Evolutionary conservation across 2,888 invertebrate genomes (phyloP), one percentile per base, ranked within the genome.

Genomic region (Lochmaea capreae): DNA sequence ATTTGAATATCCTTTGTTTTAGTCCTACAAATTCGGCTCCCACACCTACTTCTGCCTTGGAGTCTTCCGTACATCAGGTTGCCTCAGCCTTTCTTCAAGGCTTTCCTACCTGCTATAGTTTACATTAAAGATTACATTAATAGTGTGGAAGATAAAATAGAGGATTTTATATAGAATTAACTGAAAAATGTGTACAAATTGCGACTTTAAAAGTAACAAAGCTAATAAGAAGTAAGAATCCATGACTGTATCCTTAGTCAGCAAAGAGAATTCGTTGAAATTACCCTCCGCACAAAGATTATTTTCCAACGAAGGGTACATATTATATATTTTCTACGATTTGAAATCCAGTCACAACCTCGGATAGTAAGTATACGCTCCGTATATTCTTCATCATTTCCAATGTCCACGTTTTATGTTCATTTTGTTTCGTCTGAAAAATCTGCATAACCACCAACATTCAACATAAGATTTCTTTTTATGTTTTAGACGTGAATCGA

Each of bases 361-460:
- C 18, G 43, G 43, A 43, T 63, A 63, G 62, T 63, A 12, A 42
- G 43, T 63, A 63, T 63, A 63, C 43, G 62, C 39, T 72, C 66
- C 54, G 61, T 67, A 67, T 72, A 63, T 67, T 62, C 61, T 39
- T 62, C 57, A 70, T 63, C 54, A 63, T 70, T 54, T 58, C 54
- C 54, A 65, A 16, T 75, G 72, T 73, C 71, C 63, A 71, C 71
- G 66, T 65, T 69, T 65, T 54, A 65, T 68, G 69, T 57, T 63
- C 57, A 65, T 69, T 59, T 52, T 68, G 67, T 73, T 76, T 79
- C 73, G 78, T 76, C 77, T 74, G 77, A 73, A 76, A 80, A 79
- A 82, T 82, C 80, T 81, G 81, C 81, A 82, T 81, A 81, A 82
- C 80, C 80, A 79, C 79, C 78, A 81, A 80, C 81, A 80, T 81